Conservation (phyloP, 2,888 invertebrate genomes). For the Sympetrum striolatum region DNA sequence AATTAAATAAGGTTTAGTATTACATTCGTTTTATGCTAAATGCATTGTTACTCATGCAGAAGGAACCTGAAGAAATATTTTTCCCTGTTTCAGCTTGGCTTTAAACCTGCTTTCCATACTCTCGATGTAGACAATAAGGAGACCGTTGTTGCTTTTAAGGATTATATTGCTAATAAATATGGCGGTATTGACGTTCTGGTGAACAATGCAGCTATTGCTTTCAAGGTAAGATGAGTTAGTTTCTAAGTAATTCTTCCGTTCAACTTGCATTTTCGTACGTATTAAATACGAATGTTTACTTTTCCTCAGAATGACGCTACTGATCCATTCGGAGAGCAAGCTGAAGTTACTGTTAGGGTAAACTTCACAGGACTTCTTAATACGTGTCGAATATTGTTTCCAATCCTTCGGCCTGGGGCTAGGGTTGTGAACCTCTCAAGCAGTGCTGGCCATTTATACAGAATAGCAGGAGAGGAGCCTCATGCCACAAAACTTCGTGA, state of each 20-base stretch:
- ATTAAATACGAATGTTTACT: neutral
- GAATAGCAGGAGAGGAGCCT: slow-evolving; percentile 65
- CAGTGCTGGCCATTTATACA: slow-evolving; percentile 68
- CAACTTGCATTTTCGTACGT: neutral
- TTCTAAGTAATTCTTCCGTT: neutral
- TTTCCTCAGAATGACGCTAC: slow-evolving; percentile 59
- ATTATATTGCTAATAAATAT: slow-evolving; percentile 67
- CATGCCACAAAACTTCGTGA: slow-evolving; percentile 58
- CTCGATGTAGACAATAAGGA: slow-evolving; percentile 70
- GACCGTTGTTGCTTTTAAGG: slow-evolving; percentile 67
- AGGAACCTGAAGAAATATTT: too few relatives aligned
- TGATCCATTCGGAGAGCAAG: slow-evolving; percentile 72
- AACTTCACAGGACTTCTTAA: slow-evolving; percentile 74
- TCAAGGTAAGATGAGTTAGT: slow-evolving; percentile 58
- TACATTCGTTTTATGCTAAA: neutral
- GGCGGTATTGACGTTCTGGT: slow-evolving; percentile 75
- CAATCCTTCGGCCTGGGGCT: slow-evolving; percentile 72
- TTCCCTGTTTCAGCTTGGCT: slow-evolving; percentile 54
- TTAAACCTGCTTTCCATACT: slow-evolving; percentile 68
- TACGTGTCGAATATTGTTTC: slow-evolving; percentile 74
- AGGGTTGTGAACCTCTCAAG: slow-evolving; percentile 81
- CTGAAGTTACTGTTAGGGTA: slow-evolving; percentile 70
- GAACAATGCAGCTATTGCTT: slow-evolving; percentile 80
- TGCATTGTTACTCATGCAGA: too few relatives aligned
- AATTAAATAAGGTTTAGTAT: slow-evolving; percentile 60